Conservation (phyloP, 2,888 invertebrate species). For the Sminthurinus aureus region DNA sequence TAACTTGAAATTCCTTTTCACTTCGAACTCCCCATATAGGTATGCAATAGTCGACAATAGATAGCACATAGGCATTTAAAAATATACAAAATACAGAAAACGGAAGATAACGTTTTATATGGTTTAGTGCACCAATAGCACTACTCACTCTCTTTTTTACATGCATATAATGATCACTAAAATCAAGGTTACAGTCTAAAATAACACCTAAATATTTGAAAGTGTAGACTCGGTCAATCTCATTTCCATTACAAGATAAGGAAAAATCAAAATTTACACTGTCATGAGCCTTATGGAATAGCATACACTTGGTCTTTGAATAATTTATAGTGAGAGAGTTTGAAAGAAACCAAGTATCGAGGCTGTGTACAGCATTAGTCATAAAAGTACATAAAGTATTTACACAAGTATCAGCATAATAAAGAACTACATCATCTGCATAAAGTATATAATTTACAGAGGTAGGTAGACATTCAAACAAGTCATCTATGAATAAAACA, state of each 20-base stretch:
- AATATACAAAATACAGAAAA: neutral
- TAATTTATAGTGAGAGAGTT: neutral
- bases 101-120: neutral
- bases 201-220: conserved; percentile 13
- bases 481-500: neutral
- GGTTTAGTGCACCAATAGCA: neutral
- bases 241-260: too few species aligned
- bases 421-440: neutral
- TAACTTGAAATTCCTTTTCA: too few species aligned
- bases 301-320: neutral
- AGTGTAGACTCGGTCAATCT: neutral
- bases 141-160: neutral
- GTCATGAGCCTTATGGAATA: neutral
- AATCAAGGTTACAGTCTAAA: neutral
- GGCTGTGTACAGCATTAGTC: neutral
- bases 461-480: neutral
- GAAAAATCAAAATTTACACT: neutral
- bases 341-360: neutral
- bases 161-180: neutral
- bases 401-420: neutral
- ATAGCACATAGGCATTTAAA: neutral
- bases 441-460: neutral
- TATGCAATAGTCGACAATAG: neutral
- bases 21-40: neutral
- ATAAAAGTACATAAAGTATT: neutral